A percentile compares a stretch with the other conserved stretches of the same genome.
Evolutionary conservation across 2,797 vertebrate genomes (phyloP).

Genomic region (Columba guinea): DNA sequence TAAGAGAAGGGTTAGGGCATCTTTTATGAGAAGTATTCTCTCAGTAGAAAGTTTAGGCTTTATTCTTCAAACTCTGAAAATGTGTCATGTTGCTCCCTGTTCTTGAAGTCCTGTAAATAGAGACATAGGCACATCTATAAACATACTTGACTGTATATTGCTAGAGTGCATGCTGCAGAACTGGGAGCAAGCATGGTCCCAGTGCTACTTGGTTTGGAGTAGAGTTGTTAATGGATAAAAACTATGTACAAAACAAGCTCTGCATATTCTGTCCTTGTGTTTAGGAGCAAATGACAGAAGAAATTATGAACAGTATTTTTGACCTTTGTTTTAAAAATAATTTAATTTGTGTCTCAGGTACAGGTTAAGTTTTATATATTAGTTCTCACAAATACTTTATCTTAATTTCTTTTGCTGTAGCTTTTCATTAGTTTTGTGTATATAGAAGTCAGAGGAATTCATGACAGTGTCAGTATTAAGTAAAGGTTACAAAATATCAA

Average conservation of each 20-base stretch:
- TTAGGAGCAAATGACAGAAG: not conserved
- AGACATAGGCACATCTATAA: not conserved
- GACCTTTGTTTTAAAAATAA: not conserved
- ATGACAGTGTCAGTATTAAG: not conserved
- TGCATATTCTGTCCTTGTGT: not conserved
- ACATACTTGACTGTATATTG: not conserved
- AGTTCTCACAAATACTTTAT: not conserved
- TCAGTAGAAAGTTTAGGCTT: not conserved
- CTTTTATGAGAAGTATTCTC: conserved; percentile 21
- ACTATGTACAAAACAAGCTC: not conserved
- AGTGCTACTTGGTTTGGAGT: not conserved
- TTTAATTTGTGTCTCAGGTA: not conserved
- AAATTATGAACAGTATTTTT: not conserved
- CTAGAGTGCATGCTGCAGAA: not conserved
- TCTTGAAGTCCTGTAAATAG: not conserved
- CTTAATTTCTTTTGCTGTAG: not conserved
- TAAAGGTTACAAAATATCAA: not conserved
- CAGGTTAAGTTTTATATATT: not conserved
- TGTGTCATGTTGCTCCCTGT: not conserved
- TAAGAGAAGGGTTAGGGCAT: conserved; percentile 36
- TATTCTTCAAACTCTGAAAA: not conserved
- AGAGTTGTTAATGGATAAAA: not conserved
- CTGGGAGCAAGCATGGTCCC: not conserved
- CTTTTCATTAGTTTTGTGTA: not conserved
- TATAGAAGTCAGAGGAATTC: not conserved